Evolutionary conservation across 2,888 invertebrate species (phyloP).

Genomic region (Microctonus hyperodae): DNA sequence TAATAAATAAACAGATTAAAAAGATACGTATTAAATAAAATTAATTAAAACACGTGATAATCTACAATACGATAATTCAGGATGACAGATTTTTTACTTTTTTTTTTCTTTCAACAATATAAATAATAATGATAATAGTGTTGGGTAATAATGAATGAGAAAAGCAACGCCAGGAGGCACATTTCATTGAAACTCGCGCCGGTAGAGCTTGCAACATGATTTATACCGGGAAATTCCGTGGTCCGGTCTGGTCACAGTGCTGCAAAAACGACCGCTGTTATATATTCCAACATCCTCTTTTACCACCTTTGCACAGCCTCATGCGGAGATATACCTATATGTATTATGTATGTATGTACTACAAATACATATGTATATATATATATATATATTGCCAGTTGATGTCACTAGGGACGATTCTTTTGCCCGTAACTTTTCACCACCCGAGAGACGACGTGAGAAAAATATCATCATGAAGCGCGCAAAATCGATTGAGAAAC

Average conservation of each 20-base stretch:
- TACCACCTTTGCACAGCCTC: background rate
- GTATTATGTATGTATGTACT: background rate
- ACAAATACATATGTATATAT: too few species aligned
- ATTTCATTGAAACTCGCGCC: constrained; percentile 11
- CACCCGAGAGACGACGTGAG: constrained; percentile 2
- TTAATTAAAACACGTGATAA: background rate
- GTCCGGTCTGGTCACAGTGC: background rate
- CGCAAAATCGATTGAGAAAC: background rate
- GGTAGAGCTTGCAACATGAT: constrained; percentile 9
- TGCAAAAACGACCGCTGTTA: constrained; percentile 1
- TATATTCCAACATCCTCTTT: constrained; percentile 3
- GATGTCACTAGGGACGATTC: background rate
- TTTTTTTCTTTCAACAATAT: background rate
- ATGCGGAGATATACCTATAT: background rate
- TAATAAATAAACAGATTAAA: background rate
- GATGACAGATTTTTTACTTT: background rate
- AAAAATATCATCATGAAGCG: background rate
- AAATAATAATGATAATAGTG: constrained; percentile 5
- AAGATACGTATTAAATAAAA: background rate
- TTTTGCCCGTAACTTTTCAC: background rate
- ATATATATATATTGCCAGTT: background rate
- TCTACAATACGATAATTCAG: background rate
- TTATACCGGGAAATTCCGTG: constrained; percentile 17
- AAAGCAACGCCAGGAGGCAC: background rate
- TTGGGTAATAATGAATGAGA: background rate